phyloP scores from a whole-genome alignment of 1,140 invertebrate genomes.

The Panonychus citri region DNA sequence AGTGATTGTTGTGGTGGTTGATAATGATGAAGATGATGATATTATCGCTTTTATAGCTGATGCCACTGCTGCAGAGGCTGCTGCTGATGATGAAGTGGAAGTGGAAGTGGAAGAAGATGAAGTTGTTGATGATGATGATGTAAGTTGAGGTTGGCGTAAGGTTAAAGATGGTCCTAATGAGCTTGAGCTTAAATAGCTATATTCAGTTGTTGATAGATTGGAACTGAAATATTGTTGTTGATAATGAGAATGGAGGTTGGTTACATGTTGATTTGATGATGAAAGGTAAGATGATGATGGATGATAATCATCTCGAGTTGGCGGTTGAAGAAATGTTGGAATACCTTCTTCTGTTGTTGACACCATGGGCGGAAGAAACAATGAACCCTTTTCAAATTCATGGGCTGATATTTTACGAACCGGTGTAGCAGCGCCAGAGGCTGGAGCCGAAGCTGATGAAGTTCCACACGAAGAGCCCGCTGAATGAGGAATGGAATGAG shows the following conservation, averaged over 20 bases:
- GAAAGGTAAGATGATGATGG: neutral
- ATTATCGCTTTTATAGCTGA: no score
- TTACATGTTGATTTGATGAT: neutral
- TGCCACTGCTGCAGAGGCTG: neutral
- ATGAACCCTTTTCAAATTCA: constrained; percentile 65
- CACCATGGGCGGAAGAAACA: constrained; percentile 67
- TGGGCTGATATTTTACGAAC: constrained; percentile 85
- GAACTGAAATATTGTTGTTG: neutral
- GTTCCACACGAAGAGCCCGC: constrained; percentile 23
- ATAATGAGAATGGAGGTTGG: neutral
- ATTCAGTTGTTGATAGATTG: neutral
- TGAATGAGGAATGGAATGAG: constrained; percentile 39
- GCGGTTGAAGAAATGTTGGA: constrained; percentile 46
- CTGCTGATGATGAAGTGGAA: constrained; percentile 17
- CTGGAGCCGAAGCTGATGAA: constrained; percentile 1
- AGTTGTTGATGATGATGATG: no score
- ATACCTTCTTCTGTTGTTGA: constrained; percentile 65
- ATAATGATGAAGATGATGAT: no score
- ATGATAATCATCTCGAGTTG: neutral
- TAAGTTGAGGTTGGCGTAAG: constrained; percentile 11
- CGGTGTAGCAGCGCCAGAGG: constrained; percentile 58
- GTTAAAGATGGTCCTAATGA: neutral
- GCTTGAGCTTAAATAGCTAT: neutral
- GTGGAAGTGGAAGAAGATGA: constrained; percentile 4
- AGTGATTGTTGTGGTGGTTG: neutral